These are phyloP conservation scores for Halcyon chelicuti DNA, from an alignment of 2,797 vertebrate genomes.

Conservation along the genomic window DNA sequence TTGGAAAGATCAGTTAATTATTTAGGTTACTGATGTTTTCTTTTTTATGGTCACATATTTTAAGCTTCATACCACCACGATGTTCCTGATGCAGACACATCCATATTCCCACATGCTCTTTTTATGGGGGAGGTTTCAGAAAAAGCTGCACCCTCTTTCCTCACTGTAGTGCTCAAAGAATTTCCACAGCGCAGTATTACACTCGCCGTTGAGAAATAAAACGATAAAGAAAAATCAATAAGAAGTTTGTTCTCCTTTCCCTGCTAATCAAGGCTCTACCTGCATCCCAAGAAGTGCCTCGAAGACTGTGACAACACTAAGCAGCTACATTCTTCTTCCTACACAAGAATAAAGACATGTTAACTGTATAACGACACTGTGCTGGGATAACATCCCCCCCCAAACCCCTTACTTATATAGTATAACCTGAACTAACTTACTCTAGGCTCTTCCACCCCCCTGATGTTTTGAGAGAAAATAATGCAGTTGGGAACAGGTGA, in stretches of 20 bases:
- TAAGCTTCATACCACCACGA: background rate
- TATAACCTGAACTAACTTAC: background rate
- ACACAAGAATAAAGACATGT: background rate
- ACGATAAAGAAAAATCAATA: background rate
- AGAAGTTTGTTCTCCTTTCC: background rate
- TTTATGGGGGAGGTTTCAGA: background rate
- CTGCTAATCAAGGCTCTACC: background rate
- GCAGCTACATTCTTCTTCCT: slow-evolving; percentile 7
- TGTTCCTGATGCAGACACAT: background rate
- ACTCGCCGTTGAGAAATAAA: background rate
- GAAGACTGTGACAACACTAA: background rate
- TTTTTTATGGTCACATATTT: background rate
- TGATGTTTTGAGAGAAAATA: background rate
- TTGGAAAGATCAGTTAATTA: background rate
- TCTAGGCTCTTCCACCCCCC: background rate
- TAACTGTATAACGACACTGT: background rate
- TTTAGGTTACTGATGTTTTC: background rate
- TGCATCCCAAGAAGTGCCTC: background rate
- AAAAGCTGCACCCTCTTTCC: background rate
- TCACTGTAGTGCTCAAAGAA: background rate
- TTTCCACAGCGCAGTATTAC: background rate
- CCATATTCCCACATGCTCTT: background rate
- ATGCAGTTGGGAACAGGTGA: background rate
- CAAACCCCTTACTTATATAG: background rate
- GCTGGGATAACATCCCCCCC: background rate